Evolutionary conservation across 1,140 invertebrate species (phyloP).

Genomic region (Thaumetopoea pityocampa): DNA sequence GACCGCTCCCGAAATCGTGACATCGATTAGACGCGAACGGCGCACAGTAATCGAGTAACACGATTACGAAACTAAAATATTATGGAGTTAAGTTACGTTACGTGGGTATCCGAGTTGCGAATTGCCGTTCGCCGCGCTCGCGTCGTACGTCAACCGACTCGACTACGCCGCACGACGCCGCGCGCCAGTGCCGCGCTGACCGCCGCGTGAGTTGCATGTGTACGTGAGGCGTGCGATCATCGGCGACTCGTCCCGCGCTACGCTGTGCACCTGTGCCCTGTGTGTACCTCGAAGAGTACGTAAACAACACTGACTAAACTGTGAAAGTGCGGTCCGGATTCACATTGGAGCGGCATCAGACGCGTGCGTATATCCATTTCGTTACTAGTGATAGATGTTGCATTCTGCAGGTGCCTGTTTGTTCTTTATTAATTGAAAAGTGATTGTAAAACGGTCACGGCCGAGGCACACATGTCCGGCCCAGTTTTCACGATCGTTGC

Average conservation of each 20-base stretch:
- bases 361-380: constrained; percentile 36
- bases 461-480: constrained; percentile 69
- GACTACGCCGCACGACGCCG: constrained; percentile 11
- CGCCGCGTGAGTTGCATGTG: constrained; percentile 35
- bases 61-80: constrained; percentile 71
- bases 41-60: constrained; percentile 60
- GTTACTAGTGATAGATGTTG: constrained; percentile 47
- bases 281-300: constrained; percentile 49
- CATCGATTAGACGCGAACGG: constrained; percentile 57
- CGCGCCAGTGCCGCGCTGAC: constrained; percentile 46
- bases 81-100: constrained; percentile 67
- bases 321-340: constrained; percentile 46
- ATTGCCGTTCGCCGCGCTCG: constrained; percentile 38
- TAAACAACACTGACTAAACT: constrained; percentile 47
- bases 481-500: constrained; percentile 68
- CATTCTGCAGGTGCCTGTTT: constrained; percentile 60
- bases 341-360: constrained; percentile 33
- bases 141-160: constrained; percentile 12
- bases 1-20: constrained; percentile 57
- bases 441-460: constrained; percentile 72
- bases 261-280: constrained; percentile 56
- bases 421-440: constrained; percentile 73
- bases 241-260: constrained; percentile 31
- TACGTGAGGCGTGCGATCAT: constrained; percentile 9
- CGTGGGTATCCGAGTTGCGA: constrained; percentile 53